phyloP scores from a whole-genome alignment of 2,113 vertebrate genomes.

The Heterochromis multidens region DNA sequence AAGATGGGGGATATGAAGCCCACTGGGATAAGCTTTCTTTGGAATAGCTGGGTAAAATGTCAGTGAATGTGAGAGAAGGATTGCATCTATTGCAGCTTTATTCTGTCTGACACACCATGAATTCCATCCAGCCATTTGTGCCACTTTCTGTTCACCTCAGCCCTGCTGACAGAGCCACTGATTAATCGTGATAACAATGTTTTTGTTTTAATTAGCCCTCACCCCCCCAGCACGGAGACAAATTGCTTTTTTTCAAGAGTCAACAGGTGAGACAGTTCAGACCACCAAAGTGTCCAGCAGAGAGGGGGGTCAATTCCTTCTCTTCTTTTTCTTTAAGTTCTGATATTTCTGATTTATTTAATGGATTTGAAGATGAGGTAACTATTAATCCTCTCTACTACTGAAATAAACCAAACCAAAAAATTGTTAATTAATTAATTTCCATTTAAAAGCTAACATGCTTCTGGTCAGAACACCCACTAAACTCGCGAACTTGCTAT shows the following conservation, averaged over 20 bases:
- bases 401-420: not conserved
- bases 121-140: conserved; percentile 61
- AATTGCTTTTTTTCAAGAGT: conserved; percentile 23
- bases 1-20: not conserved
- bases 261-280: conserved; percentile 33
- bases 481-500: not conserved
- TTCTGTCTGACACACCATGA: conserved; percentile 39
- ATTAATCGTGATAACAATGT: conserved; percentile 62
- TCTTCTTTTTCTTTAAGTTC: not conserved
- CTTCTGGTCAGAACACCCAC: not conserved
- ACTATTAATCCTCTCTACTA: not conserved
- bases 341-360: not conserved
- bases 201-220: conserved; percentile 48
- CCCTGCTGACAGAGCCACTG: conserved; percentile 41
- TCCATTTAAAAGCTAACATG: not conserved
- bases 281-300: not conserved
- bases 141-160: conserved; percentile 64
- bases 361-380: not conserved
- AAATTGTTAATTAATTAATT: not conserved
- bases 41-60: conserved; percentile 8
- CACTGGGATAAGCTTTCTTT: not conserved
- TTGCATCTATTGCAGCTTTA: conserved; percentile 8
- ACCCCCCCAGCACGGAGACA: not conserved
- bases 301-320: not conserved
- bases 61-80: conserved; percentile 8